phyloP scores from a whole-genome alignment of 2,113 vertebrate genomes.

The Chaenogobius annularis region DNA sequence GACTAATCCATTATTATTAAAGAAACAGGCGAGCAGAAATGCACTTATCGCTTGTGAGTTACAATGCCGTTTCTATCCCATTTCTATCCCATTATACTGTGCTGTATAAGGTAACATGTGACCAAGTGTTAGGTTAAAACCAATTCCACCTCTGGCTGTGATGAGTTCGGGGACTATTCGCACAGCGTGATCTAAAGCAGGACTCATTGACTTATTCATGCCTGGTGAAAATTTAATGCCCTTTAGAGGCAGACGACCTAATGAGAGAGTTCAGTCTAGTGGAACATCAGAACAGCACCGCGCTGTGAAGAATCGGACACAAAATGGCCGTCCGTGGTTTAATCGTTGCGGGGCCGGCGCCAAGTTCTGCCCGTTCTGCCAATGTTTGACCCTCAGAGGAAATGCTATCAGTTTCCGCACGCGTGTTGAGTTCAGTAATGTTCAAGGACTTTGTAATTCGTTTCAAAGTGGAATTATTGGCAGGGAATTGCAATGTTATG shows the following conservation, averaged over 20 bases:
- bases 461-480: slow-evolving; percentile 49
- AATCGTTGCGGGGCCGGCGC: slow-evolving; percentile 52
- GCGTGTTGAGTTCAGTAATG: slow-evolving; percentile 57
- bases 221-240: slow-evolving; percentile 74
- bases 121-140: neutral
- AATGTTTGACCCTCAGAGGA: slow-evolving; percentile 63
- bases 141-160: slow-evolving; percentile 32
- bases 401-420: slow-evolving; percentile 70
- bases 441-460: slow-evolving; percentile 61
- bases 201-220: slow-evolving; percentile 75
- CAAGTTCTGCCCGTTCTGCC: slow-evolving; percentile 51
- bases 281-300: slow-evolving; percentile 64
- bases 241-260: slow-evolving; percentile 70
- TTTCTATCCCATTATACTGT: neutral
- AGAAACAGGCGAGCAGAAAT: no score
- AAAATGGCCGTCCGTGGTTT: slow-evolving; percentile 66
- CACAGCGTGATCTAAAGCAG: slow-evolving; percentile 65
- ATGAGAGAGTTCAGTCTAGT: slow-evolving; percentile 68
- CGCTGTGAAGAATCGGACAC: slow-evolving; percentile 68
- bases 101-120: neutral
- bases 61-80: no score
- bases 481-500: slow-evolving; percentile 54
- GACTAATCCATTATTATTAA: no score
- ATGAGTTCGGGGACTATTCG: slow-evolving; percentile 61
- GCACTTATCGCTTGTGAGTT: no score